Base-by-base conservation (phyloP, 2,113 vertebrate genomes). In the Syngnathus floridae region DNA sequence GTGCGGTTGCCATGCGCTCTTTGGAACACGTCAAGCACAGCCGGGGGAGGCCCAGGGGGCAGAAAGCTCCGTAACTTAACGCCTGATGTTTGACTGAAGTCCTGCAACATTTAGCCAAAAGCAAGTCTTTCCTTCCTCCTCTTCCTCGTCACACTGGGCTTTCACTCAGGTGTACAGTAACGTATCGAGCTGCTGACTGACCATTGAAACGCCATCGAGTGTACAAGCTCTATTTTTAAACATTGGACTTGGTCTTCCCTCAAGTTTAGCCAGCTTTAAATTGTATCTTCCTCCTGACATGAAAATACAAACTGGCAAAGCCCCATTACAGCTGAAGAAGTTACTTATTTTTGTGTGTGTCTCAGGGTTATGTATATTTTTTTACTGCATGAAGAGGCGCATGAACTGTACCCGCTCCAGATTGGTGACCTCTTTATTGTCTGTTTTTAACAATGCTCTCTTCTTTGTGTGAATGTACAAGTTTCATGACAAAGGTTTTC, bases 261-360 rank as follows among this genome's bases (percentile, higher is more conserved):
- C 79, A 87, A 81, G 82, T 88, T 86, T 84, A 78, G 82, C 66
- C 69, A 85, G 69, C 86, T 88, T 61, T 85, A 86, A 87, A 88
- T 72, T 86, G 75, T 21, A 69, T 84, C 73, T 71, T 84, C 68
- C 69, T 86, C 81, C 79, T 74, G n/a, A 55, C 70, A 72, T 81
- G 64, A 77, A 83, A 84, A 78, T 54, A 83, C 59, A 64, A 61
- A 22, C 61, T 82, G 8, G 19, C 66, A 54, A 65, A 54, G 69
- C 38, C 60, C 70, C 57, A 19, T 82, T 46, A 51, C 9, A 65
- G 73, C 70, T 73, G 74, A 80, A 82, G 81, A 75, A 85, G 78
- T 71, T 57, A 14, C 69, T 72, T 62, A 16, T 55, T 7, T 37
- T 9, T 67, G 6, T 79, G 45, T 67, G 35, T 73, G 75, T 87